Evolutionary conservation across 2,888 invertebrate genomes (phyloP).

Genomic region (Eurytoma adleriae): DNA sequence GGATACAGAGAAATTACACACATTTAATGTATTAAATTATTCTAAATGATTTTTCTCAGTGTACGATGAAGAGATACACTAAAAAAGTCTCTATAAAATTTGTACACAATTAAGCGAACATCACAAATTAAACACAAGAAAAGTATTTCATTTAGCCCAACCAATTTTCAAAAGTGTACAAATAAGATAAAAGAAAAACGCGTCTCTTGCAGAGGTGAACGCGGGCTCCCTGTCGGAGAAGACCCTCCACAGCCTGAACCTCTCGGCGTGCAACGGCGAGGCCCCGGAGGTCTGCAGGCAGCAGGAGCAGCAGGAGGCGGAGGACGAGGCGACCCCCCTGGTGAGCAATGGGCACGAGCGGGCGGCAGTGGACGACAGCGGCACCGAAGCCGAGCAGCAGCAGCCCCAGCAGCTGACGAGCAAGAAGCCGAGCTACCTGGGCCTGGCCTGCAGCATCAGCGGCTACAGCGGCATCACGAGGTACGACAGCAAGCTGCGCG

Average conservation of each 20-base stretch:
- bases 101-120: too few species aligned
- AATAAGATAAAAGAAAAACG: too few species aligned
- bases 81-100: too few species aligned
- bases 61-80: too few species aligned
- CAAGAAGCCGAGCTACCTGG: slow-evolving; percentile 90
- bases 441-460: slow-evolving; percentile 92
- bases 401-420: slow-evolving; percentile 69
- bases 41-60: too few species aligned
- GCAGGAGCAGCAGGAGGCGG: slow-evolving; percentile 38
- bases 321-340: slow-evolving; percentile 48
- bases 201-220: slow-evolving; percentile 76
- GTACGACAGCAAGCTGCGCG: slow-evolving; percentile 88
- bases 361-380: neutral
- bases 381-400: neutral
- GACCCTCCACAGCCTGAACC: slow-evolving; percentile 77
- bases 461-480: slow-evolving; percentile 92
- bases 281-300: neutral
- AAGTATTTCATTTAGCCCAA: too few species aligned
- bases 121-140: too few species aligned
- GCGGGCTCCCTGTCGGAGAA: slow-evolving; percentile 75
- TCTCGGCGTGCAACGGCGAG: slow-evolving; percentile 75
- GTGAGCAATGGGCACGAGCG: slow-evolving; percentile 44
- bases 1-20: too few species aligned
- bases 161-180: too few species aligned
- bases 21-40: too few species aligned